Evolutionary conservation across 1,140 invertebrate genomes (phyloP), one percentile per base, ranked within the genome.

Genomic region (Atta colombica): DNA sequence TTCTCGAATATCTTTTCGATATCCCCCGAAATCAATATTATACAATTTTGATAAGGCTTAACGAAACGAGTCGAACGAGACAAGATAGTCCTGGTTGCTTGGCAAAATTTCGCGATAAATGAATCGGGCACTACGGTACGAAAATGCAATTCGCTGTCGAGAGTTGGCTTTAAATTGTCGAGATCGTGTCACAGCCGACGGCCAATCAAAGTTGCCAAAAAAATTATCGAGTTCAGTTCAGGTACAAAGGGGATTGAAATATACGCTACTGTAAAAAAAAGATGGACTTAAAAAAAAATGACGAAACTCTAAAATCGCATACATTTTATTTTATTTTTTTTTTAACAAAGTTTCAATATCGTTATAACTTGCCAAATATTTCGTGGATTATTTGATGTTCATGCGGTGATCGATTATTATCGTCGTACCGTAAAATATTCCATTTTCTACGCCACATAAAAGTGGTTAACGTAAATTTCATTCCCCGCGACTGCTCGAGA

Each of bases 1-100:
- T 58, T 63, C n/a, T 21, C 75, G 7, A 16, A 35, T 65, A 63
- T 39, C n/a, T 21, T n/a, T 75, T 71, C 39, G 39, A 45, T 63
- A 14, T 51, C 49, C 21, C 14, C 71, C 45, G 45, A 60, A 61
- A 89, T 89, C 63, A 75, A 89, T 89, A 25, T 25, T 25, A 25
- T 25, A 61, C 45, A 53, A 68, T 31, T 71, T 60, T 77, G 55
- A 75, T 87, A 82, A 87, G 51, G 14, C 25, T 61, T 74, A 75
- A 75, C 39, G n/a, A 7, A 18, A 74, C 55, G 16, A 28, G 28
- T 39, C 35, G 7, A 39, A 74, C 55, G 16, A 28, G 28, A 51
- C 28, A 80, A 60, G 53, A 49, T 2, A 3, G 18, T 63, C 10
- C 39, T 2, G 14, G 1, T 61, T 49, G 7, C 18, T n/a, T 3